Evolutionary conservation across 2,888 invertebrate genomes (phyloP).

Genomic region (Tineola bisselliella): DNA sequence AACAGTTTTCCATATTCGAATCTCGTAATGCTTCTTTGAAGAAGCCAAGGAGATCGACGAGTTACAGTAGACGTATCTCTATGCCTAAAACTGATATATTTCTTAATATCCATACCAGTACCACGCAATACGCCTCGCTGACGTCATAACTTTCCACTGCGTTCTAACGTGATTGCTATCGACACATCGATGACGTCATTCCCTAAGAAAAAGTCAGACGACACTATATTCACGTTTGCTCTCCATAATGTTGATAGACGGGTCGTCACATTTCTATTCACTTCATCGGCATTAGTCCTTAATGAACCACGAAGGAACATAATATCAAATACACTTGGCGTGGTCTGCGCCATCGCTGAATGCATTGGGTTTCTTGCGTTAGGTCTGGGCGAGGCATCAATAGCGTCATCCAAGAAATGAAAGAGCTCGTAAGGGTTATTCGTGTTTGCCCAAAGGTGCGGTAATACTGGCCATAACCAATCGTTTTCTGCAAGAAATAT

Average conservation of each 20-base stretch:
- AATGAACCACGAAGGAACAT: slow-evolving; percentile 70
- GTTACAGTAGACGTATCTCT: background rate
- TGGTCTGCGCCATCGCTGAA: slow-evolving; percentile 80
- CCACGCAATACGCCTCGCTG: slow-evolving; percentile 31
- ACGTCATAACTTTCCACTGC: slow-evolving; percentile 53
- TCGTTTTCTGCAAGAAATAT: slow-evolving; percentile 54
- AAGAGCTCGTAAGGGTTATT: slow-evolving; percentile 46
- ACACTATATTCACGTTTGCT: slow-evolving; percentile 74
- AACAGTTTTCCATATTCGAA: background rate
- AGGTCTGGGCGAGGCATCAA: slow-evolving; percentile 44
- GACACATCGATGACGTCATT: slow-evolving; percentile 77
- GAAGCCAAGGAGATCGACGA: slow-evolving; percentile 40
- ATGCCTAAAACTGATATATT: background rate
- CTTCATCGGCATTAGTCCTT: slow-evolving; percentile 70
- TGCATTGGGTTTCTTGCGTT: slow-evolving; percentile 58
- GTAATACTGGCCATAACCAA: slow-evolving; percentile 72
- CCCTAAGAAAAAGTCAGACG: slow-evolving; percentile 77
- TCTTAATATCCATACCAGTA: slow-evolving; percentile 38
- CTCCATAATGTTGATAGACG: slow-evolving; percentile 76
- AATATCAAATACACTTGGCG: slow-evolving; percentile 72
- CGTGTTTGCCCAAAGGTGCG: slow-evolving; percentile 73
- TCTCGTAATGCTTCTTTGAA: background rate
- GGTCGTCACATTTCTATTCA: slow-evolving; percentile 75
- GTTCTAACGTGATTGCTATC: slow-evolving; percentile 59
- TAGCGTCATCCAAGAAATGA: slow-evolving; percentile 47